phyloP scores from a whole-genome alignment of 2,113 vertebrate species.

The Aphelocoma coerulescens region DNA sequence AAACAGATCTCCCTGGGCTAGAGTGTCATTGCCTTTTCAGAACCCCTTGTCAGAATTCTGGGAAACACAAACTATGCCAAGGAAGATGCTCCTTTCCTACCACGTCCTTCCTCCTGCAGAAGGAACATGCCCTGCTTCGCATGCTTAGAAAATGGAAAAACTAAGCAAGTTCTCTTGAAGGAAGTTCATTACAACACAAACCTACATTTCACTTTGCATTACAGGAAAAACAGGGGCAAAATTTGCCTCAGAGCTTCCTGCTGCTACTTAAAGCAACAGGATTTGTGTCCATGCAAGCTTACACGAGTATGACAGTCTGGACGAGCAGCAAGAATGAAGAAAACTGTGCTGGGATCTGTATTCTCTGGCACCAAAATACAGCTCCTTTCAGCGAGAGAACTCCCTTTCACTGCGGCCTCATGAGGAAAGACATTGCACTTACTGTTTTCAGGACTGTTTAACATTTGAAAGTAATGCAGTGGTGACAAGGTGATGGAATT shows the following conservation, averaged over 20 bases:
- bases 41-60: rapidly evolving
- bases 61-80: not conserved
- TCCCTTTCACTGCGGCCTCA: not conserved
- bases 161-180: not conserved
- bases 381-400: not conserved
- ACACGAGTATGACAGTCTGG: rapidly evolving
- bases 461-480: not conserved
- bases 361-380: not conserved
- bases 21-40: not conserved
- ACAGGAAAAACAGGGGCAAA: not conserved
- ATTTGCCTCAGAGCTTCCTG: not conserved
- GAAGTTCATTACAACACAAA: not conserved
- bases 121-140: not conserved
- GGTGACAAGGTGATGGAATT: not conserved
- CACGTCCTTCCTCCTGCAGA: not conserved
- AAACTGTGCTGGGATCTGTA: not conserved
- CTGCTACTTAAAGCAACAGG: not conserved
- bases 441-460: not conserved
- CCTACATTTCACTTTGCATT: not conserved
- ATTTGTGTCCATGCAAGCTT: not conserved
- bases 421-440: not conserved
- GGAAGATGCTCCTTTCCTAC: not conserved
- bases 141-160: not conserved
- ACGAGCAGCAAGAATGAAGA: not conserved
- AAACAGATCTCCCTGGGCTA: not conserved